These are phyloP conservation scores for Ciconia stormi DNA, from an alignment of 2,113 vertebrate species.

Conservation along the genomic window DNA sequence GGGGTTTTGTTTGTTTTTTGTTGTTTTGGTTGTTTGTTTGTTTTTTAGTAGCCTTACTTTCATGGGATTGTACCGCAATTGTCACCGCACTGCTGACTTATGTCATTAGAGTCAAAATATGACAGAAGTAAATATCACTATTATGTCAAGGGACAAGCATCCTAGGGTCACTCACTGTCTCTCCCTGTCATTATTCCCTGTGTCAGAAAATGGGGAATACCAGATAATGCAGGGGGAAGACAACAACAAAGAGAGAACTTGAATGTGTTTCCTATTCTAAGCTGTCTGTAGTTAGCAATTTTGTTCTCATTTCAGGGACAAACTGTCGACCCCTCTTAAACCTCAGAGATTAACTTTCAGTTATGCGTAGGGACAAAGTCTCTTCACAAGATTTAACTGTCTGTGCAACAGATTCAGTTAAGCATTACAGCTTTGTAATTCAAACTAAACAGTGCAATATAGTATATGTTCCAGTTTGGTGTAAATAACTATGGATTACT, in stretches of 20 bases:
- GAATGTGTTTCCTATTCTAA: background rate
- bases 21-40: background rate
- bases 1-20: background rate
- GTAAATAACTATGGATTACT: background rate
- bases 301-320: background rate
- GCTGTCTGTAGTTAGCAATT: background rate
- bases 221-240: background rate
- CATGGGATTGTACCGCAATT: background rate
- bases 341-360: constrained; percentile 42
- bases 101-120: background rate
- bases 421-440: constrained; percentile 40
- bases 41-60: background rate
- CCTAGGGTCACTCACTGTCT: background rate
- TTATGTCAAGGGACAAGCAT: constrained; percentile 8
- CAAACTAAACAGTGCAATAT: background rate
- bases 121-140: background rate
- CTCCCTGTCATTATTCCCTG: background rate
- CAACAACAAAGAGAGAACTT: background rate
- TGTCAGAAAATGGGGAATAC: background rate
- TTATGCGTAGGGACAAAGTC: constrained; percentile 13
- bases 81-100: background rate
- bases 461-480: background rate
- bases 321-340: background rate
- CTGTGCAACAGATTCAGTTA: constrained; percentile 10
- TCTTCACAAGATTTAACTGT: constrained; percentile 55